Evolutionary conservation across 2,113 vertebrate genomes (phyloP).

Genomic region (Nycticryphes semicollaris): DNA sequence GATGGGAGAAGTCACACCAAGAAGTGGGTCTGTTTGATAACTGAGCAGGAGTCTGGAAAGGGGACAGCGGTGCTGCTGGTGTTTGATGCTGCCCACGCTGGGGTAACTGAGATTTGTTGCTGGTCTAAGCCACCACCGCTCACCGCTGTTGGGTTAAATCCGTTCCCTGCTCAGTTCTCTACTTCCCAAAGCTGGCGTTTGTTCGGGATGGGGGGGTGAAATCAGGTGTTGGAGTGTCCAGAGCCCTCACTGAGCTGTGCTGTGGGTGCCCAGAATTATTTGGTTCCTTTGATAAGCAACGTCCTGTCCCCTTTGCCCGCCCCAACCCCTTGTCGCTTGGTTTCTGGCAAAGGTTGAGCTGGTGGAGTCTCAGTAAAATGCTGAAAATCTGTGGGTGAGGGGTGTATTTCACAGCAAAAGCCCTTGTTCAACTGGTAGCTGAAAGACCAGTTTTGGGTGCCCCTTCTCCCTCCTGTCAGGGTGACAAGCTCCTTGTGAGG

Average conservation of each 20-base stretch:
- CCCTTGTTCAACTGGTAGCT: rapidly evolving
- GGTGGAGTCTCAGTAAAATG: no score
- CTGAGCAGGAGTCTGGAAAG: neutral
- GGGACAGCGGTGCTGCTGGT: rapidly evolving
- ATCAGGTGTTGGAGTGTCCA: rapidly evolving
- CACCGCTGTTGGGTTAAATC: neutral
- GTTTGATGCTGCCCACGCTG: neutral
- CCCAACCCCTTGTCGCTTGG: no score
- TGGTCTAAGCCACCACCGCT: rapidly evolving
- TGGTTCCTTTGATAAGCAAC: neutral
- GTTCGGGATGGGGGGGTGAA: no score
- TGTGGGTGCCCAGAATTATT: rapidly evolving
- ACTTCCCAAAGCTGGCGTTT: rapidly evolving
- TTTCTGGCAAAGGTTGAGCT: no score
- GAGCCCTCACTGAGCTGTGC: no score
- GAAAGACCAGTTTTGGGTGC: neutral
- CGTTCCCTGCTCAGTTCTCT: rapidly evolving
- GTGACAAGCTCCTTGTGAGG: rapidly evolving
- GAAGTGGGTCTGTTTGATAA: rapidly evolving
- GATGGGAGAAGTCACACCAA: rapidly evolving
- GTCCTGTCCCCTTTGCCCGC: no score
- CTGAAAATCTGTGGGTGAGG: neutral
- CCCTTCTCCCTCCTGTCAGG: neutral
- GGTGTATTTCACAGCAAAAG: rapidly evolving
- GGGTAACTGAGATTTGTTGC: rapidly evolving